phyloP scores from a whole-genome alignment of 2,113 vertebrate species.

The pig (Sus scrofa) region DNA sequence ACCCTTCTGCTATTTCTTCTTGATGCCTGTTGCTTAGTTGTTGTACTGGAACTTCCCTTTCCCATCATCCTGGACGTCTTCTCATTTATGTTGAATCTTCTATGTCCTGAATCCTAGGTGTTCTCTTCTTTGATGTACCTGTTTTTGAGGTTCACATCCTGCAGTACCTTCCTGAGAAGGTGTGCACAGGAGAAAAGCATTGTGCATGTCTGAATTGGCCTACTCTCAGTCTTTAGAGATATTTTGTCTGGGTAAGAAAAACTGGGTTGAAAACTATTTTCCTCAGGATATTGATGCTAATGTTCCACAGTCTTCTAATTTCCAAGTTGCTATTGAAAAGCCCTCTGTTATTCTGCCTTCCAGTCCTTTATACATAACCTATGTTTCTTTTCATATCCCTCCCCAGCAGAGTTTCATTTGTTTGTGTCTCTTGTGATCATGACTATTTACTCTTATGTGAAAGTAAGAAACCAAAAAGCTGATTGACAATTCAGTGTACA shows the following conservation, averaged over 20 bases:
- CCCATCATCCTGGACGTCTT: neutral
- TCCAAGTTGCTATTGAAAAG: neutral
- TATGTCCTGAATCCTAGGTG: neutral
- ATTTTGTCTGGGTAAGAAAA: conserved; percentile 29
- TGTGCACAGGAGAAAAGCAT: neutral
- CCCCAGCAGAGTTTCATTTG: neutral
- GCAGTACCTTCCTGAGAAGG: neutral
- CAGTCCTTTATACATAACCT: neutral
- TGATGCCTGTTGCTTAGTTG: neutral
- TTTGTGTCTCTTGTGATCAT: neutral
- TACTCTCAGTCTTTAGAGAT: neutral
- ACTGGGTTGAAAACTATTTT: conserved; percentile 8
- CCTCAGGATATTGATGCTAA: neutral
- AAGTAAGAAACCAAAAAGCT: neutral
- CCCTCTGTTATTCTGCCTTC: neutral
- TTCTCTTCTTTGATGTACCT: neutral
- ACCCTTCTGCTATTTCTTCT: neutral
- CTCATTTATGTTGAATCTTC: neutral
- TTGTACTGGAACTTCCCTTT: neutral
- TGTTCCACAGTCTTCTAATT: neutral
- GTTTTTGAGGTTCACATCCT: neutral
- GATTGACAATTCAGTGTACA: neutral
- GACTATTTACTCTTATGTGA: neutral
- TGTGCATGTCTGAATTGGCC: neutral
- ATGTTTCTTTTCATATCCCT: neutral